Percentiles rank a stretch among this genome's conserved stretches.
These are phyloP conservation scores for Tuta absoluta DNA, from an alignment of 2,888 invertebrate species.

Conservation along the genomic window DNA sequence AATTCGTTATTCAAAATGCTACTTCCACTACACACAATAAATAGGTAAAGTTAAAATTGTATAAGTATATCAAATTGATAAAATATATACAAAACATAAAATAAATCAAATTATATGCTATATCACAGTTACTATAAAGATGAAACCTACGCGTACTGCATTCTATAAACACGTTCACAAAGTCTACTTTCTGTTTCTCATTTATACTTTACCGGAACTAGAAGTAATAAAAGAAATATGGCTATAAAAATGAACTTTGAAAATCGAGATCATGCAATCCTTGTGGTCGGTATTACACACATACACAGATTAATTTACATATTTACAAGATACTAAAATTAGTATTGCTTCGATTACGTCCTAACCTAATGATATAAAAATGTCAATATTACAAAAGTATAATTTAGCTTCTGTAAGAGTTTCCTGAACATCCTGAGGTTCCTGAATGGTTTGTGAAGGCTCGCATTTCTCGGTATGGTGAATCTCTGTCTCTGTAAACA, in stretches of 20 bases:
- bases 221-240: not conserved
- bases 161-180: constrained; percentile 71
- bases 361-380: constrained; percentile 74
- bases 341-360: constrained; percentile 76
- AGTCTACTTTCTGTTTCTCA: constrained; percentile 49
- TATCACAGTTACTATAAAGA: constrained; percentile 80
- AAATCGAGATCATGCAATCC: constrained; percentile 48
- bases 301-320: constrained; percentile 50
- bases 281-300: constrained; percentile 23
- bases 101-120: constrained; percentile 72
- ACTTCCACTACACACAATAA: constrained; percentile 63
- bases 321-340: constrained; percentile 66
- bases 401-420: constrained; percentile 71
- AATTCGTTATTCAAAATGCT: constrained; percentile 43
- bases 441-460: constrained; percentile 72
- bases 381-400: constrained; percentile 38
- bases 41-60: constrained; percentile 72
- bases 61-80: constrained; percentile 77
- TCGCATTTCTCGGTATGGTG: constrained; percentile 69
- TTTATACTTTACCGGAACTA: not conserved
- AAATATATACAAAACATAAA: constrained; percentile 72
- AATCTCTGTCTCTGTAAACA: constrained; percentile 73
- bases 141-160: constrained; percentile 69
- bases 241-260: constrained; percentile 6
- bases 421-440: constrained; percentile 74